Evolutionary conservation across 2,797 vertebrate genomes (phyloP), one percentile per base, ranked within the genome.

Genomic region (Bradypus variegatus): DNA sequence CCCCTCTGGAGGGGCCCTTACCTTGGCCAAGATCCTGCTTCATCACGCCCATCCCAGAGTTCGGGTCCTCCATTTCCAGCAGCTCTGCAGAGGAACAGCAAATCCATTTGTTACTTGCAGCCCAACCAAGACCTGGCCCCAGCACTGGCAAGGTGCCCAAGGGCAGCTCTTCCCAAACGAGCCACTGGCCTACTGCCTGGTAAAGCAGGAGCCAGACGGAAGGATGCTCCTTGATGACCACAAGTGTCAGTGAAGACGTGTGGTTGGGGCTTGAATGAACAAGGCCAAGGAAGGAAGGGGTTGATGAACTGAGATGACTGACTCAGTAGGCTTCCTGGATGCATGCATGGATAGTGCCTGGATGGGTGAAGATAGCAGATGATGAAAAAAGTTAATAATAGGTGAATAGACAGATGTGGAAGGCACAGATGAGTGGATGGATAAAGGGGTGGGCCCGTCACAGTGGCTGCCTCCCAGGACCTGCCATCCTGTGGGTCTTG

Each of bases 51-150:
- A 96, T 92, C 50, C 97, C 97, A 0, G 97, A 98, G 65, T 93
- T 97, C 12, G 60, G 80, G 3, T 97, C 97, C 41, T 97, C 97
- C 0, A 67, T 11, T 2, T 97, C 97, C 8, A 19, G 0, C 11
- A 91, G 83, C 27, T 95, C 96, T 96, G 88, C 84, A 89, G 73
- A 70, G 85, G 65, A 91, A 3, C 69, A 77, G 70, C 41, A 50
- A 58, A 31, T 12, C 29, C 45, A 6, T 18, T 13, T n/a, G 6
- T 89, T 79, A 92, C 2, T 2, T 48, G 31, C 19, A 45, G 15
- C 29, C 38, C 48, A 9, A 14, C 23, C 31, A 21, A 65, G 25
- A 38, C 9, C 23, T 62, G 60, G 2, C 65, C 7, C 23, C 23
- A 38, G 23, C 45, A 8, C 11, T 12, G 41, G 50, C 31, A 2